Evolutionary conservation across 2,888 invertebrate species (phyloP).

Genomic region (Metellina segmentata): DNA sequence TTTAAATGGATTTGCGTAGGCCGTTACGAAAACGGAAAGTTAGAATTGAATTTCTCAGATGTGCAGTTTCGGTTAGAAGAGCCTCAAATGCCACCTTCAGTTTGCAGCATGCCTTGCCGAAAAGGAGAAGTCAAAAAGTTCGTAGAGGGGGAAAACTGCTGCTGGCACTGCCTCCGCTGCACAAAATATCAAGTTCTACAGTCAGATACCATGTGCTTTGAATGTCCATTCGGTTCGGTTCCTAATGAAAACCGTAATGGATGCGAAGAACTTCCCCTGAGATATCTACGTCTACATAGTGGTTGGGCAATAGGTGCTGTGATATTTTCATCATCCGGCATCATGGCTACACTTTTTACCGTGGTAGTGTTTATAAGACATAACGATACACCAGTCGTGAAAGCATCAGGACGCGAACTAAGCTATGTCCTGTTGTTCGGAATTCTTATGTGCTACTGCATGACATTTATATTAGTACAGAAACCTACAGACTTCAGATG

Average conservation of each 20-base stretch:
- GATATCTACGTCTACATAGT: conserved; percentile 84
- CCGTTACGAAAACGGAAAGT: conserved; percentile 90
- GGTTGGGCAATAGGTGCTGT: conserved; percentile 96
- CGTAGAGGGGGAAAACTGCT: conserved; percentile 95
- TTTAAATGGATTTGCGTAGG: conserved; percentile 94
- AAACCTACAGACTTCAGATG: conserved; percentile 81
- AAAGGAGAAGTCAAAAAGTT: conserved; percentile 94
- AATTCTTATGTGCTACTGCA: conserved; percentile 81
- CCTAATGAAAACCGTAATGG: conserved; percentile 88
- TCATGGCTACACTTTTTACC: conserved; percentile 80
- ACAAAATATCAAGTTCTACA: conserved; percentile 90
- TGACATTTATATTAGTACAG: conserved; percentile 81
- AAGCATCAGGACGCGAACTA: conserved; percentile 82
- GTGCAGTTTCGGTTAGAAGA: conserved; percentile 76
- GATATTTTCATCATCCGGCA: conserved; percentile 83
- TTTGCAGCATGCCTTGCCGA: conserved; percentile 94
- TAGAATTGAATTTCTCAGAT: conserved; percentile 85
- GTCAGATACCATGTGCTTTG: conserved; percentile 91
- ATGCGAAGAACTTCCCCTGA: conserved; percentile 83
- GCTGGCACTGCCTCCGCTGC: conserved; percentile 96
- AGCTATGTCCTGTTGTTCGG: conserved; percentile 82
- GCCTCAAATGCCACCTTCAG: conserved; percentile 87
- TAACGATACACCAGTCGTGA: conserved; percentile 81
- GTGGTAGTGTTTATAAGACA: conserved; percentile 80
- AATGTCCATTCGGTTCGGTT: conserved; percentile 89